These are phyloP conservation scores for Perccottus glenii DNA, from an alignment of 2,113 vertebrate genomes.

Conservation along the genomic window DNA sequence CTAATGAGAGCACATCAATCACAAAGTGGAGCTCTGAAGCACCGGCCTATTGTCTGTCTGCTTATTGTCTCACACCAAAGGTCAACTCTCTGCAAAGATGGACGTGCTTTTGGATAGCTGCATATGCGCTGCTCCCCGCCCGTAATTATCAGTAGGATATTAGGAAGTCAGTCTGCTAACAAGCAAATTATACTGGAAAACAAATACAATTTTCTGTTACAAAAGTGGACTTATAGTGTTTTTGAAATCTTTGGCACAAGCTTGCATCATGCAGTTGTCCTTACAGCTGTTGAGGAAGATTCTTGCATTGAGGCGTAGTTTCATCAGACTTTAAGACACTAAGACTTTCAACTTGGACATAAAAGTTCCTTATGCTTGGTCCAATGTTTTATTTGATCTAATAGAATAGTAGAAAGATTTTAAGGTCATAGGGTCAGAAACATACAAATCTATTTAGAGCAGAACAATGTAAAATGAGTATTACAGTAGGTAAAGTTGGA, in stretches of 20 bases:
- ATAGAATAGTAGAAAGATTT: background rate
- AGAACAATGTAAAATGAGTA: no score
- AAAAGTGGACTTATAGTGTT: conserved; percentile 19
- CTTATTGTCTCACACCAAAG: conserved; percentile 51
- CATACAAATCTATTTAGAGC: no score
- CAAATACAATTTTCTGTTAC: background rate
- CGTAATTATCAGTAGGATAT: conserved; percentile 30
- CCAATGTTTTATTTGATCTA: conserved; percentile 2
- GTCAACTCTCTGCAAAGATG: conserved; percentile 44
- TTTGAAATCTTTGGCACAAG: conserved; percentile 26
- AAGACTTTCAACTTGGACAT: conserved; percentile 37
- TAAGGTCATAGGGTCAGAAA: no score
- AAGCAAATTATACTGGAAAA: background rate
- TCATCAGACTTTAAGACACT: conserved; percentile 39
- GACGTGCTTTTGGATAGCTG: conserved; percentile 26
- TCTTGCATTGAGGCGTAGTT: conserved; percentile 36
- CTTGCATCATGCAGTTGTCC: conserved; percentile 54
- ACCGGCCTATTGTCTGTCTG: conserved; percentile 51
- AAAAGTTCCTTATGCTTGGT: conserved; percentile 32
- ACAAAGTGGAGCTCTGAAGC: conserved; percentile 41
- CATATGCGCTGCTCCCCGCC: conserved; percentile 12
- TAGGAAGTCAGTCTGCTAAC: conserved; percentile 9
- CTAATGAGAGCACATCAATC: conserved; percentile 72
- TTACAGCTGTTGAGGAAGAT: conserved; percentile 27
- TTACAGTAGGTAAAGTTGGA: no score